Conservation (phyloP, 2,888 invertebrate species). For the Oscheius sp. region DNA sequence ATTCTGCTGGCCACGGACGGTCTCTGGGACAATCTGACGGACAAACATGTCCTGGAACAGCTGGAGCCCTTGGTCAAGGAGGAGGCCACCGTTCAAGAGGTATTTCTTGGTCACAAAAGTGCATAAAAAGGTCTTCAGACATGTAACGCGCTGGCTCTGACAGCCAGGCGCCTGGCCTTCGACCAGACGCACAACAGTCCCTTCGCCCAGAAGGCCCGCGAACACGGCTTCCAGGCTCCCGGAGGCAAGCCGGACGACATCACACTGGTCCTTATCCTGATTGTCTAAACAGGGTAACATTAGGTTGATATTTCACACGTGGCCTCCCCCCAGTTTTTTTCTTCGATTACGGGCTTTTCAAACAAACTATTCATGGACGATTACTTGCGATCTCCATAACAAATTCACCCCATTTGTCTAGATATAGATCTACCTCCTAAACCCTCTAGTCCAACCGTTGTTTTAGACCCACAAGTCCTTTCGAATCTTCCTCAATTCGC, state of each 20-base stretch:
- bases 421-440: neutral
- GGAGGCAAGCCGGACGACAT: conserved; percentile 99
- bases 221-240: conserved; percentile 88
- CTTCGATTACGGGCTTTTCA: conserved; percentile 13
- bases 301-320: conserved; percentile 4
- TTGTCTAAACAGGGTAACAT: conserved; percentile 74
- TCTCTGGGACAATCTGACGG: conserved; percentile 96
- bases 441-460: neutral
- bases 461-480: neutral
- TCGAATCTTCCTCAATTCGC: neutral
- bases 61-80: conserved; percentile 75
- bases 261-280: conserved; percentile 93
- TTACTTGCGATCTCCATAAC: neutral
- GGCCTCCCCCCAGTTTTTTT: neutral
- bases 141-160: conserved; percentile 88
- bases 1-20: conserved; percentile 86
- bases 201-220: conserved; percentile 90
- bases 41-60: conserved; percentile 87
- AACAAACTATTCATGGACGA: neutral
- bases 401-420: neutral
- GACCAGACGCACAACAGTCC: conserved; percentile 95
- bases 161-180: conserved; percentile 92
- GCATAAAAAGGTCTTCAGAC: conserved; percentile 41
- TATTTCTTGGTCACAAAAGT: conserved; percentile 4
- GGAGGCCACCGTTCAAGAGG: conserved; percentile 56